phyloP scores from a whole-genome alignment of 2,113 vertebrate species.

The human (Homo sapiens) region DNA sequence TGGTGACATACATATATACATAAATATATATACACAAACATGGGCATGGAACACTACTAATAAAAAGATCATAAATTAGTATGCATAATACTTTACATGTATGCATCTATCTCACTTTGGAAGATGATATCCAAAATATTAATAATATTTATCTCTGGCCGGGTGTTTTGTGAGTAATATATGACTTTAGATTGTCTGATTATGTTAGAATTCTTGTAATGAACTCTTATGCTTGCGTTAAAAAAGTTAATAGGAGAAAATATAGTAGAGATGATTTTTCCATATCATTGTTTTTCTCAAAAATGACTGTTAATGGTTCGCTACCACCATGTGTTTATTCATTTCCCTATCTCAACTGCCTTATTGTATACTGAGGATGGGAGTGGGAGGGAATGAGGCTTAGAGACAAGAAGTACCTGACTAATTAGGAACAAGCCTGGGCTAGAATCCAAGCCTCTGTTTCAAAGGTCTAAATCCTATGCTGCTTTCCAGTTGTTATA shows the following conservation, averaged over 20 bases:
- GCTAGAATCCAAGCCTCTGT: not conserved
- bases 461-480: not conserved
- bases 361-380: not conserved
- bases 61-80: not conserved
- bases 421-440: not conserved
- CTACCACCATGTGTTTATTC: not conserved
- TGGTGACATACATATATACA: not conserved
- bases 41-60: not conserved
- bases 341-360: not conserved
- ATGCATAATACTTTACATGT: not conserved
- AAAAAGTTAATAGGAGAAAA: not conserved
- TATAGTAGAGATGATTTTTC: not conserved
- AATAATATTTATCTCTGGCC: not conserved
- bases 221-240: not conserved
- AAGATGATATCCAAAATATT: not conserved
- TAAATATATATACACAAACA: not conserved
- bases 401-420: not conserved
- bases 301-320: not conserved
- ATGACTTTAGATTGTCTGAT: not conserved
- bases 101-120: not conserved
- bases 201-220: not conserved
- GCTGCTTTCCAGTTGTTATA: not conserved
- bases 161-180: not conserved
- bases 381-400: fast-evolving
- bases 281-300: slow-evolving; percentile 6